Evolutionary conservation across 2,797 vertebrate species (phyloP).

Genomic region (Antennarius maculatus): DNA sequence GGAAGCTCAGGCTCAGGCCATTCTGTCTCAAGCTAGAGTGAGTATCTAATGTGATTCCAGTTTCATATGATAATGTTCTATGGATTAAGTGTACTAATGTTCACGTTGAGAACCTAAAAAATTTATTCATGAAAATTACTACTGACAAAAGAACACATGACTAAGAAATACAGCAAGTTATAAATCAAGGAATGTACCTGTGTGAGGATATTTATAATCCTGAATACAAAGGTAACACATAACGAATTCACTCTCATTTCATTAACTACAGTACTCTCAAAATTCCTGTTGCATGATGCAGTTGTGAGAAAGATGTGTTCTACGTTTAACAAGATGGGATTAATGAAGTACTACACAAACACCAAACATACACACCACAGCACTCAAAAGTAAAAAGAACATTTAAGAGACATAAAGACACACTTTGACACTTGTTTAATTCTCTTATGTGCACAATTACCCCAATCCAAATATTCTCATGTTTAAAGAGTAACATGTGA

Average conservation of each 20-base stretch:
- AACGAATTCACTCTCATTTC: constrained; percentile 57
- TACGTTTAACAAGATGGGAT: constrained; percentile 56
- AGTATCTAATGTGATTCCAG: constrained; percentile 56
- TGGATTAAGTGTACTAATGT: too few relatives aligned
- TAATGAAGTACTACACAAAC: constrained; percentile 53
- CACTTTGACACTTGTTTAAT: constrained; percentile 1
- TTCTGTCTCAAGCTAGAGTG: constrained; percentile 95
- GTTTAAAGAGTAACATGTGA: not conserved
- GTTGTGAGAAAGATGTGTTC: constrained; percentile 54
- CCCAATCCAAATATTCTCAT: not conserved
- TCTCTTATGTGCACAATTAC: not conserved
- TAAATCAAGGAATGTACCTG: not conserved
- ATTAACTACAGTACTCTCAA: constrained; percentile 32
- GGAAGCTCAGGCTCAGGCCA: constrained; percentile 97
- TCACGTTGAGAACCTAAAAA: too few relatives aligned
- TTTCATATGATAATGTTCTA: too few relatives aligned
- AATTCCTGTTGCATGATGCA: constrained; percentile 46
- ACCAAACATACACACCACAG: constrained; percentile 60
- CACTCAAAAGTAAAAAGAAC: constrained; percentile 1
- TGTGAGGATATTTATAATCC: constrained; percentile 29
- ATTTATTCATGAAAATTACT: not conserved
- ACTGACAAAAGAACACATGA: not conserved
- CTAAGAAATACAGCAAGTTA: too few relatives aligned
- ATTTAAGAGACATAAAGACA: not conserved
- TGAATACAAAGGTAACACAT: constrained; percentile 51